Percentiles rank a stretch among this genome's conserved stretches.
phyloP scores from a whole-genome alignment of 2,113 vertebrate species.

The Chrysemys picta region DNA sequence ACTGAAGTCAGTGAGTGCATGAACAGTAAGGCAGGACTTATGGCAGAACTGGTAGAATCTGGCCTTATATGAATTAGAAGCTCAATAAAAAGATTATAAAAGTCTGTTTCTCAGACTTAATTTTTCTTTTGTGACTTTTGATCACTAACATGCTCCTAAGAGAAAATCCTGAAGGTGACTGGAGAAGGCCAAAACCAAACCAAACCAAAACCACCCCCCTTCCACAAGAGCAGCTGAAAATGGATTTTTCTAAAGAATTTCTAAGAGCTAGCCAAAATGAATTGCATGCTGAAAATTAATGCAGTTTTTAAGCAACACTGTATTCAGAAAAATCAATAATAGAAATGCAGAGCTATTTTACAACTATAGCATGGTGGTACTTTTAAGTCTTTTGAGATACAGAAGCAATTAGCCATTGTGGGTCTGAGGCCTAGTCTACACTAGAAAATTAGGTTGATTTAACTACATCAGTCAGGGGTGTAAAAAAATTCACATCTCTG shows the following conservation, averaged over 20 bases:
- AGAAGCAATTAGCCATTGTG: no score
- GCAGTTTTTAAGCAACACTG: neutral
- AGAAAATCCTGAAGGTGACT: neutral
- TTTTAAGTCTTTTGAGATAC: neutral
- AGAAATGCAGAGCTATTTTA: neutral
- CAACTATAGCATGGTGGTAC: neutral
- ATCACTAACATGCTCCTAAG: neutral
- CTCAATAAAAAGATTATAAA: neutral
- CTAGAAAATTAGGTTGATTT: no score
- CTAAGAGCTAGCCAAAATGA: neutral
- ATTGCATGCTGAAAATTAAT: neutral
- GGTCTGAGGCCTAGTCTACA: no score
- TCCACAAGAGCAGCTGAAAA: no score
- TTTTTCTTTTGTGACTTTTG: neutral
- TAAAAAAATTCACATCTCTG: no score
- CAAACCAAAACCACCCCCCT: neutral
- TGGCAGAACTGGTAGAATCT: neutral
- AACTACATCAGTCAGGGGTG: no score
- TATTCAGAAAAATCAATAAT: neutral
- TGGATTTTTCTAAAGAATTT: neutral
- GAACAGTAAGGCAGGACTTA: neutral
- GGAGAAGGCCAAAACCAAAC: neutral
- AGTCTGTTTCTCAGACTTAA: neutral
- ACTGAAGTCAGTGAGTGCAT: neutral
- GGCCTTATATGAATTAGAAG: neutral